Conservation (phyloP, 37 sponge, comb jelly and placozoan genomes). For the Geodia barretti region DNA sequence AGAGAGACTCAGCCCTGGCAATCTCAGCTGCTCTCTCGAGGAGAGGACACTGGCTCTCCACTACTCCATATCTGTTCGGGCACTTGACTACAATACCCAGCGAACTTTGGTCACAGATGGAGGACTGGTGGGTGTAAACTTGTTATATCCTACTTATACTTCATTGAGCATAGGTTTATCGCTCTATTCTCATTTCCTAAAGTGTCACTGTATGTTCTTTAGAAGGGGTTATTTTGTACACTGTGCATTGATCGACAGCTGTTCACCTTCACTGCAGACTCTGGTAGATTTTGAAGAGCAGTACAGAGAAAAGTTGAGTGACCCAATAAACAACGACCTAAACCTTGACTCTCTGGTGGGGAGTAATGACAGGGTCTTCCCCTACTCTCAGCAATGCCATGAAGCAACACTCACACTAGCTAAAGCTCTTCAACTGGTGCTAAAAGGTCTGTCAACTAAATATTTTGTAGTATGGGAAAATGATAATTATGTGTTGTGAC, state of each 20-base stretch:
- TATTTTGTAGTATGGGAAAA: no score
- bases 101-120: not conserved
- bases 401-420: not conserved
- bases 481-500: no score
- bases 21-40: constrained; percentile 12
- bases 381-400: not conserved
- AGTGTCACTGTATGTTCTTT: no score
- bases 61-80: not conserved
- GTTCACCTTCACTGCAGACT: not conserved
- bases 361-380: not conserved
- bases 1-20: not conserved
- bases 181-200: no score
- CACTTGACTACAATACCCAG: not conserved
- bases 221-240: no score
- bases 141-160: not conserved
- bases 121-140: not conserved
- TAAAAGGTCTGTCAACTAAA: no score
- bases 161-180: no score
- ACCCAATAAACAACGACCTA: not conserved
- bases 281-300: not conserved
- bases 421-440: no score
- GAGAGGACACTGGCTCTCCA: not conserved
- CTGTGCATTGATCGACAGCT: not conserved
- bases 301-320: not conserved
- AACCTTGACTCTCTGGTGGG: not conserved